Percentiles rank a stretch among this genome's conserved stretches.
Conservation (phyloP, 2,113 vertebrate genomes). For the Nerophis lumbriciformis region DNA sequence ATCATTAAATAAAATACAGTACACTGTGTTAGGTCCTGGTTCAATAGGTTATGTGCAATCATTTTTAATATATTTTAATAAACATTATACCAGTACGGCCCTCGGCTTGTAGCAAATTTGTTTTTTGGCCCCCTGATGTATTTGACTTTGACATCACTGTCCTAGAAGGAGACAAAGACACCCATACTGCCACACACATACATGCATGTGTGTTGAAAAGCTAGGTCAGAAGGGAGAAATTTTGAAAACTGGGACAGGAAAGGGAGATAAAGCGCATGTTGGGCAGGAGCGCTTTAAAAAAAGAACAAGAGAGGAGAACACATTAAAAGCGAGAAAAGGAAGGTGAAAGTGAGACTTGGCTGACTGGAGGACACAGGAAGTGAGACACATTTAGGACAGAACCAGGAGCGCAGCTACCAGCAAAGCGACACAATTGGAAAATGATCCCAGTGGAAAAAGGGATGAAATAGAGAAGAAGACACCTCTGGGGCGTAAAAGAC, state of each 20-base stretch:
- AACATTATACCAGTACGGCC: too few species aligned
- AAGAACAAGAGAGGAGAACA: slow-evolving; percentile 31
- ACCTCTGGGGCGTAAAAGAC: slow-evolving; percentile 36
- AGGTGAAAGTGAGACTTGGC: slow-evolving; percentile 25
- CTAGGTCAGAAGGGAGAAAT: slow-evolving; percentile 1
- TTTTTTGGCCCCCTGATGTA: too few species aligned
- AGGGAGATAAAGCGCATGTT: slow-evolving; percentile 21
- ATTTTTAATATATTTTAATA: too few species aligned
- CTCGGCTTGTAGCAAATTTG: too few species aligned
- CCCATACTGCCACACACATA: not conserved
- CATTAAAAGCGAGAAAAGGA: slow-evolving; percentile 41
- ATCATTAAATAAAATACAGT: too few species aligned
- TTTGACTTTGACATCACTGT: not conserved
- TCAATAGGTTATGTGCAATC: too few species aligned
- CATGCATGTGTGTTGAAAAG: slow-evolving; percentile 8
- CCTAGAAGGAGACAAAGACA: slow-evolving; percentile 19
- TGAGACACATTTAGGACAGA: slow-evolving; percentile 50
- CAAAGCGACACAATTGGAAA: slow-evolving; percentile 53
- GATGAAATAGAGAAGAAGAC: slow-evolving; percentile 24
- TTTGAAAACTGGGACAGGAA: slow-evolving; percentile 1
- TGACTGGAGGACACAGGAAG: slow-evolving; percentile 28
- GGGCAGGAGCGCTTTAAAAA: slow-evolving; percentile 27
- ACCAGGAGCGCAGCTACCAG: slow-evolving; percentile 21
- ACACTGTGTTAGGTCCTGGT: too few species aligned
- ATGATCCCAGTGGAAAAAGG: slow-evolving; percentile 42